Evolutionary conservation across 2,888 invertebrate species (phyloP).

Genomic region (Coelopa pilipes): DNA sequence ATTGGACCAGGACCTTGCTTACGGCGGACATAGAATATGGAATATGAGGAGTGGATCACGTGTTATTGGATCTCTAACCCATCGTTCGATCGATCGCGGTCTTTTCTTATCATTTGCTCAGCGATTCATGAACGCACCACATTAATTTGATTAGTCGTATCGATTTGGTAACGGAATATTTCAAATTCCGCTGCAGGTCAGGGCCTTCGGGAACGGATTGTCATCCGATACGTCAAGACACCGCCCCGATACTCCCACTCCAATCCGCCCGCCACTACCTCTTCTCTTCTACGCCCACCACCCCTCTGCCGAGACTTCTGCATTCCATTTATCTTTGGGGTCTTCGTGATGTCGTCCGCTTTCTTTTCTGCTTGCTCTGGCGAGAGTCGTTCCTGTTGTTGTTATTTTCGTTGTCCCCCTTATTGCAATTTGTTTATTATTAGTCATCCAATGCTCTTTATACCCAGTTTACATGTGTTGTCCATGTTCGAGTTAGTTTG

Average conservation of each 20-base stretch:
- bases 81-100: background rate
- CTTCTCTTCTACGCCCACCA: background rate
- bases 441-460: slow-evolving; percentile 9
- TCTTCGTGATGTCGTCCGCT: background rate
- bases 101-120: slow-evolving; percentile 3
- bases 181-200: background rate
- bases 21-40: background rate
- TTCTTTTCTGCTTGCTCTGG: background rate
- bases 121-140: background rate
- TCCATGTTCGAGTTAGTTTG: slow-evolving; percentile 37
- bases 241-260: too few species aligned
- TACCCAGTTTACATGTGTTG: slow-evolving; percentile 38
- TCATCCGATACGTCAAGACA: too few species aligned
- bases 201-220: too few species aligned
- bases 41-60: background rate
- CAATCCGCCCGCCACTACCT: too few species aligned
- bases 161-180: slow-evolving; percentile 3
- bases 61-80: background rate
- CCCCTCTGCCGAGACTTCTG: too few species aligned
- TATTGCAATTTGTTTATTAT: slow-evolving; percentile 26
- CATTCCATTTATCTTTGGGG: background rate
- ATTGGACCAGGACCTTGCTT: too few species aligned
- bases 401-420: background rate
- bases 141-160: background rate
- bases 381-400: background rate